Evolutionary conservation across 2,797 vertebrate genomes (phyloP).

Genomic region (Sparus aurata): DNA sequence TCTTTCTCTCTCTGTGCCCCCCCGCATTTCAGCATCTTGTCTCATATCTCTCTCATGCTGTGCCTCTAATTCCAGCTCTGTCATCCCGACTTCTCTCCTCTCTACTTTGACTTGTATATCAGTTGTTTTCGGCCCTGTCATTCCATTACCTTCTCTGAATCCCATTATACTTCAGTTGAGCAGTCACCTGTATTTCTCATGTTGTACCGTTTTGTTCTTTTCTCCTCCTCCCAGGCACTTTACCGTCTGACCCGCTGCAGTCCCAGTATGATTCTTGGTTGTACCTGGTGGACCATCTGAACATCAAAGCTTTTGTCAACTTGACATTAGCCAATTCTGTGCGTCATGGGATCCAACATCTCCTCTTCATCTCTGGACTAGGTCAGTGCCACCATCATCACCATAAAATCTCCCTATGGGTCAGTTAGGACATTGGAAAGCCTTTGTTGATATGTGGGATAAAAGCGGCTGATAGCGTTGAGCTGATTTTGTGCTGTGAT

Average conservation of each 20-base stretch:
- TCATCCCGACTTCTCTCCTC: constrained; percentile 19
- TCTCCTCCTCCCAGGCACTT: constrained; percentile 74
- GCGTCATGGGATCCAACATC: constrained; percentile 90
- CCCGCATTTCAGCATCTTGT: constrained; percentile 20
- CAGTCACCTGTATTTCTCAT: constrained; percentile 5
- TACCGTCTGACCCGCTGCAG: constrained; percentile 92
- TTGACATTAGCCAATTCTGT: constrained; percentile 90
- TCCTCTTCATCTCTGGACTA: constrained; percentile 94
- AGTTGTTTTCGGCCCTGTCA: constrained; percentile 20
- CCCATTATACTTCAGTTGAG: background rate
- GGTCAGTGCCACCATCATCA: constrained; percentile 81
- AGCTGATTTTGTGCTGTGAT: background rate
- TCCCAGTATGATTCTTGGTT: constrained; percentile 92
- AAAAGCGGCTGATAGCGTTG: background rate
- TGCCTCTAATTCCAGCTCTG: constrained; percentile 46
- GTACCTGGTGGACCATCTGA: constrained; percentile 92
- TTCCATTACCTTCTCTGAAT: constrained; percentile 17
- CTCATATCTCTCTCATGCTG: constrained; percentile 26
- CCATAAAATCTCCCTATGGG: background rate
- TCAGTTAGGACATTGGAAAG: background rate
- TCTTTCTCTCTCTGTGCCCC: constrained; percentile 18
- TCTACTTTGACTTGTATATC: background rate
- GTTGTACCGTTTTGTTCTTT: background rate
- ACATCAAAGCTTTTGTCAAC: constrained; percentile 94
- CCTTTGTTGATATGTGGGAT: background rate